Evolutionary conservation across 1,140 invertebrate species (phyloP).

Genomic region (Papilio polyxenes): DNA sequence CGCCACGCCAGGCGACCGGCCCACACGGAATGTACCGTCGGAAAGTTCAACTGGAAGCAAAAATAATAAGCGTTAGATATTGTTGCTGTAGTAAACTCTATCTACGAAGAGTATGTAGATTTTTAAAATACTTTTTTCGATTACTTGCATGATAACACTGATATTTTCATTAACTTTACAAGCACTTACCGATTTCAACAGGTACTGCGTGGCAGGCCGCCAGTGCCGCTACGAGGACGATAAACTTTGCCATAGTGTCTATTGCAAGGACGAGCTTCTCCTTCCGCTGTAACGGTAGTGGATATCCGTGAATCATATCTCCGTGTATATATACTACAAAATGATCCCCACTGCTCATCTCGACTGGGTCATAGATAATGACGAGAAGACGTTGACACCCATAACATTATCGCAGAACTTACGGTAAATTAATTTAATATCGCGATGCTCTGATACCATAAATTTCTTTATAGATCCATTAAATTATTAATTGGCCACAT

Average conservation of each 20-base stretch:
- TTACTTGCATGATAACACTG: too few relatives aligned
- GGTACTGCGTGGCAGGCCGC: constrained; percentile 56
- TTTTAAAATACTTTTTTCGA: too few relatives aligned
- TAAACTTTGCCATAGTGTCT: constrained; percentile 59
- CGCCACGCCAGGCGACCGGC: constrained; percentile 44
- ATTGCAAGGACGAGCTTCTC: constrained; percentile 46
- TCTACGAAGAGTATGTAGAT: too few relatives aligned
- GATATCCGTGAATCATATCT: constrained; percentile 68
- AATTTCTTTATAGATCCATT: constrained; percentile 49
- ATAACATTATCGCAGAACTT: constrained; percentile 63
- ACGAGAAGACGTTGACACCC: constrained; percentile 65
- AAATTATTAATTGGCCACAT: constrained; percentile 38
- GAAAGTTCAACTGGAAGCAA: constrained; percentile 12
- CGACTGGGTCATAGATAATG: constrained; percentile 51
- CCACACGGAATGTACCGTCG: background rate
- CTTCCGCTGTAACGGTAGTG: constrained; percentile 63
- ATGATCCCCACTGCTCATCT: background rate
- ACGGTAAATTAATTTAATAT: constrained; percentile 66
- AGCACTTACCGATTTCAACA: constrained; percentile 55
- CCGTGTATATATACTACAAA: constrained; percentile 67
- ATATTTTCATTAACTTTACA: too few relatives aligned
- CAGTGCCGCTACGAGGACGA: constrained; percentile 54
- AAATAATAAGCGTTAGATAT: background rate
- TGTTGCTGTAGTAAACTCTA: background rate
- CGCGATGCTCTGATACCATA: constrained; percentile 56